Base-by-base conservation (phyloP, 2,113 vertebrate genomes). In the Paraplagusia blochii region DNA sequence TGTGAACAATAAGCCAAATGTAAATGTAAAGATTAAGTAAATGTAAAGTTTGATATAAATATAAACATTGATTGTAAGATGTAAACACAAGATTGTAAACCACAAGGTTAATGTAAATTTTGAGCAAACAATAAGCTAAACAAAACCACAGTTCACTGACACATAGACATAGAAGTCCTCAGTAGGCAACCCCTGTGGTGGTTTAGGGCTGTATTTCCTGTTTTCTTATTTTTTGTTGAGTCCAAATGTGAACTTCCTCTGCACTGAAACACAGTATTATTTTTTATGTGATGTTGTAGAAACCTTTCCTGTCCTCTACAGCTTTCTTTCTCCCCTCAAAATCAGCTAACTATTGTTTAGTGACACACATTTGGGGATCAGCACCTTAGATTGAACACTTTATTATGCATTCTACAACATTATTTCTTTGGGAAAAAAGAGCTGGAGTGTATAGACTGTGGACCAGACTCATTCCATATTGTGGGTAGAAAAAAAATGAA, bases 331-430 rank as follows among this genome's bases (percentile, higher is more conserved):
- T 84, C 87, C 82, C 90, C 88, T 91, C 86, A 90, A 85, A 90
- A 77, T 90, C 88, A 90, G 89, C 87, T 78, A 81, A 81, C 83
- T 89, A 87, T 86, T 85, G 83, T 84, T 72, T 81, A 80, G 85
- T 60, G 77, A 88, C 84, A 78, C 71, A 72, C 59, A 49, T 69
- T 51, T 36, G 53, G 78, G 76, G 80, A 81, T 87, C 66, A 57
- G 48, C 13, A 67, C 36, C 63, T 67, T 79, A 79, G 83, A 68
- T 34, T 58, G 47, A 55, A 54, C 56, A 40, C 46, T 48, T 47
- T 50, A 51, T 53, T 65, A 65, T 44, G 42, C 56, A 69, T 56
- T 36, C 14, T 58, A 16, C 49, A 48, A 63, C 36, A 29, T 22
- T 72, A 53, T 79, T 66, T 72, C 48, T 65, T 63, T 75, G 56